Percentiles rank a stretch among this genome's conserved stretches.
Conservation (phyloP, 2,113 vertebrate genomes). For the Colaptes auratus region DNA sequence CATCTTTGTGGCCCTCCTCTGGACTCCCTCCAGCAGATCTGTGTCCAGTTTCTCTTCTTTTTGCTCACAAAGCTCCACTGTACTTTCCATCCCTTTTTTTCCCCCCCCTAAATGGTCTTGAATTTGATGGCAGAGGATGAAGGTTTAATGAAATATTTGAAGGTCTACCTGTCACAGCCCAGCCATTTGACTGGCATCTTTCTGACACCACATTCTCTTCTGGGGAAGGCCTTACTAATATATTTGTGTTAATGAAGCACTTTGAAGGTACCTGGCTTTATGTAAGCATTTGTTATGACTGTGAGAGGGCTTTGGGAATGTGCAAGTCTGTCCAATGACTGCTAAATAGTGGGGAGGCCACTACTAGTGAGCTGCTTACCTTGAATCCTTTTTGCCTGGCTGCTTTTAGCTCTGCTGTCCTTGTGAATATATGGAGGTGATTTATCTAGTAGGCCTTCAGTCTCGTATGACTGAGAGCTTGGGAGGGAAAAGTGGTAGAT, state of each 20-base stretch:
- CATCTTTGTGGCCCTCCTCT: no score
- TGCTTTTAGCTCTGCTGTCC: neutral
- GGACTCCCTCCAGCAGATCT: no score
- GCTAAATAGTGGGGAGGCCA: neutral
- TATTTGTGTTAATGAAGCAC: slow-evolving; percentile 7
- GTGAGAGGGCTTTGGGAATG: neutral
- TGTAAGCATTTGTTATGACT: slow-evolving; percentile 24
- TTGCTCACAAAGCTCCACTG: neutral
- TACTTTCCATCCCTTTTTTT: neutral
- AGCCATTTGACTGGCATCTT: slow-evolving; percentile 35
- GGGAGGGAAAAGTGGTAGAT: slow-evolving; percentile 13
- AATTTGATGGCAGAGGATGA: neutral
- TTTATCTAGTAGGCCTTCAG: slow-evolving; percentile 18
- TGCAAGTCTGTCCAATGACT: neutral
- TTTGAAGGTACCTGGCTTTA: slow-evolving; percentile 17
- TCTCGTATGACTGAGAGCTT: neutral
- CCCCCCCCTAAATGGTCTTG: neutral
- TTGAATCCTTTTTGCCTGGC: neutral
- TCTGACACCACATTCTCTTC: slow-evolving; percentile 7
- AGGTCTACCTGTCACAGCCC: neutral
- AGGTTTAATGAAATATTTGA: slow-evolving; percentile 37
- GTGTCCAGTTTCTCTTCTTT: neutral
- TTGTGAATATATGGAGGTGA: neutral
- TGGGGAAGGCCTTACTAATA: slow-evolving; percentile 15
- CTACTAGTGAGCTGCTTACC: neutral